Conservation (phyloP, 37 sponge, comb jelly and placozoan species). For the Spongilla lacustris region DNA sequence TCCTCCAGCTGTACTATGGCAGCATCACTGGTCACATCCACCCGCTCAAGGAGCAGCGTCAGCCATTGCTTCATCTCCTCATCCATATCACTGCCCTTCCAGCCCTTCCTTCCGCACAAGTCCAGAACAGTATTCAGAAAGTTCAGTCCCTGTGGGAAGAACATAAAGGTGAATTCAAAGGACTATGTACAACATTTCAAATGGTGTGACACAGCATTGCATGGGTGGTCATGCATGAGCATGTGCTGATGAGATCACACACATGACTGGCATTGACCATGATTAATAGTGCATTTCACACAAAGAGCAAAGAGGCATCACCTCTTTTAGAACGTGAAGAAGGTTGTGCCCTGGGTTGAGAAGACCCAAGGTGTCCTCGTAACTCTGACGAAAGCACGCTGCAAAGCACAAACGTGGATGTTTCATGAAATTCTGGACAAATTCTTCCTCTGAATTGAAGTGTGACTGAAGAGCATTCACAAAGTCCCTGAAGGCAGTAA, state of each 20-base stretch:
- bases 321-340: background rate
- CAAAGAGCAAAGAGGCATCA: background rate
- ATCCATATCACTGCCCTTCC: background rate
- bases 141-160: conserved; percentile 55
- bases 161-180: too few relatives aligned
- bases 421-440: conserved; percentile 23
- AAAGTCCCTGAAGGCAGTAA: conserved; percentile 24
- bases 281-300: too few relatives aligned
- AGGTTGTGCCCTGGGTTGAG: background rate
- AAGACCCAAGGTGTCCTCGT: background rate
- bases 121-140: conserved; percentile 51
- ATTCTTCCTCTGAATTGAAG: conserved; percentile 23
- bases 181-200: background rate
- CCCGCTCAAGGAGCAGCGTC: conserved; percentile 35
- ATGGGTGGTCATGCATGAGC: too few relatives aligned
- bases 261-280: background rate
- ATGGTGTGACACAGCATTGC: too few relatives aligned
- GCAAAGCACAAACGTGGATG: conserved; percentile 23
- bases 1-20: conserved; percentile 15
- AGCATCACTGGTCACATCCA: conserved; percentile 35
- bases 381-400: conserved; percentile 8
- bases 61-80: conserved; percentile 34
- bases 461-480: conserved; percentile 39
- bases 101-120: conserved; percentile 7
- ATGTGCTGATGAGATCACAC: background rate